These are phyloP conservation scores for Pygoscelis adeliae DNA, from an alignment of 2,113 vertebrate species.

Conservation along the genomic window DNA sequence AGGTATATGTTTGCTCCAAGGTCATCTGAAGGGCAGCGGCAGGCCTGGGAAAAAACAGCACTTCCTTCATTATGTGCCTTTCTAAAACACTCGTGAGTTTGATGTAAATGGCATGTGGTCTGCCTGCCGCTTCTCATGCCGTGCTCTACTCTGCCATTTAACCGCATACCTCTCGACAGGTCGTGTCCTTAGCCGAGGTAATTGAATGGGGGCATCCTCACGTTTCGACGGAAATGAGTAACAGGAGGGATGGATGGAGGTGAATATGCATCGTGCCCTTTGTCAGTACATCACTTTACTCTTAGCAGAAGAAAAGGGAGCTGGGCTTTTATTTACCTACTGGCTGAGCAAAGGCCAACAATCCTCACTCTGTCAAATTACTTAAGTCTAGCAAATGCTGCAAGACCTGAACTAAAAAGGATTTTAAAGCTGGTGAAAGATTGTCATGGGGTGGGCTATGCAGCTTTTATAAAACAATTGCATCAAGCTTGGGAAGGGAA, in stretches of 20 bases:
- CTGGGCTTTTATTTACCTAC: slow-evolving; percentile 48
- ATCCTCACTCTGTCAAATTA: slow-evolving; percentile 25
- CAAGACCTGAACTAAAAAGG: slow-evolving; percentile 9
- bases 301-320: background rate
- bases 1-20: background rate
- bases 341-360: slow-evolving; percentile 45
- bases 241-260: slow-evolving; percentile 1
- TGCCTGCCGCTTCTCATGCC: background rate
- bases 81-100: background rate
- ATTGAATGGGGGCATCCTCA: background rate
- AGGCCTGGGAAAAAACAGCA: background rate
- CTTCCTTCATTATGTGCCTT: background rate
- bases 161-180: background rate
- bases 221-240: background rate
- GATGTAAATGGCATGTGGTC: background rate
- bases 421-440: slow-evolving; percentile 43
- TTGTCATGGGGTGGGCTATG: background rate
- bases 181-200: background rate
- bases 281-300: slow-evolving; percentile 33
- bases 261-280: background rate
- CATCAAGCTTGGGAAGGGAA: background rate
- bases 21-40: background rate
- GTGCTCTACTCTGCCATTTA: background rate
- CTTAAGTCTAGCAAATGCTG: slow-evolving; percentile 14
- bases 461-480: slow-evolving; percentile 13